Conservation (phyloP, 2,888 invertebrate species). For the Drepana falcataria region DNA sequence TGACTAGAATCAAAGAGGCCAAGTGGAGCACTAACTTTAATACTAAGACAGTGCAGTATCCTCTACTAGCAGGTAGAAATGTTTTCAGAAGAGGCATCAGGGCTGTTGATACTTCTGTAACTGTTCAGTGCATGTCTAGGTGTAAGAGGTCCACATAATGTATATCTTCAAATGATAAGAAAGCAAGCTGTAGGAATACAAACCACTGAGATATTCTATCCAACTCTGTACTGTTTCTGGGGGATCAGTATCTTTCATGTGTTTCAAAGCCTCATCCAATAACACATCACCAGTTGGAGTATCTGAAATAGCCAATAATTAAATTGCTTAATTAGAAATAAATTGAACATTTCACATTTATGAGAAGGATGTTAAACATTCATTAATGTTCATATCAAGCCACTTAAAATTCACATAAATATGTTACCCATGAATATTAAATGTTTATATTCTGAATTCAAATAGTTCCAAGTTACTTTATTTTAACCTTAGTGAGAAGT, state of each 20-base stretch:
- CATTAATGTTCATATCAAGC: not conserved
- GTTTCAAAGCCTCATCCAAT: conserved; percentile 95
- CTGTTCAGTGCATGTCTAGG: too few relatives aligned
- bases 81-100: too few relatives aligned
- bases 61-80: too few relatives aligned
- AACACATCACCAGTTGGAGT: conserved; percentile 98
- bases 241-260: conserved; percentile 98
- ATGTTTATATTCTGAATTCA: too few relatives aligned
- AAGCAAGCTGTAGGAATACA: conserved; percentile 31
- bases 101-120: too few relatives aligned
- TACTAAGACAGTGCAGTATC: too few relatives aligned
- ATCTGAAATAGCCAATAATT: conserved; percentile 79
- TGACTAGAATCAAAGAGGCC: too few relatives aligned
- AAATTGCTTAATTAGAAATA: not conserved
- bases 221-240: conserved; percentile 98
- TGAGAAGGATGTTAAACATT: too few relatives aligned
- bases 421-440: not conserved
- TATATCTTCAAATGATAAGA: not conserved
- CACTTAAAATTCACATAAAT: not conserved
- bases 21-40: too few relatives aligned
- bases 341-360: too few relatives aligned
- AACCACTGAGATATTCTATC: conserved; percentile 99
- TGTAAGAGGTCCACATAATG: not conserved
- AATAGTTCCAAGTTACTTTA: too few relatives aligned
- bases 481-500: too few relatives aligned